Evolutionary conservation across 1,140 invertebrate species (phyloP).

Genomic region (Solenopsis fugax): DNA sequence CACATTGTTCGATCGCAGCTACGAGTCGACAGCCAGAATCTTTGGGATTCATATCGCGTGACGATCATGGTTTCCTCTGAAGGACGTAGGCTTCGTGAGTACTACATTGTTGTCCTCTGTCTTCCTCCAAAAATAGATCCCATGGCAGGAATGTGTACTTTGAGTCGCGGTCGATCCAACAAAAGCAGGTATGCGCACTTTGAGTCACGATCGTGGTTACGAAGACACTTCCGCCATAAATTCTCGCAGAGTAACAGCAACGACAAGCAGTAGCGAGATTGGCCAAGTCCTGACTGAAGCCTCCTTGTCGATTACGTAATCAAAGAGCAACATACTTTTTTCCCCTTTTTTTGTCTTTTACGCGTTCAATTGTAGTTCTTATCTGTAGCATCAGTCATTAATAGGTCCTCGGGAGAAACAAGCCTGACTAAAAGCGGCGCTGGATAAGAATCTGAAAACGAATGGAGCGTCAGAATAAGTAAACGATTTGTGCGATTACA

Average conservation of each 20-base stretch:
- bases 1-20: background rate
- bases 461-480: background rate
- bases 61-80: background rate
- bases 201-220: background rate
- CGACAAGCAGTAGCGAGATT: background rate
- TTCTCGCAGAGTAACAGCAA: background rate
- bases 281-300: background rate
- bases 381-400: background rate
- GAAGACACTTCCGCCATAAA: background rate
- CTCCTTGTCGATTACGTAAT: background rate
- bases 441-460: background rate
- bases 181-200: background rate
- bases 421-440: background rate
- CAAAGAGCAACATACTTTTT: background rate
- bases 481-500: background rate
- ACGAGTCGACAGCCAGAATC: background rate
- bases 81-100: background rate
- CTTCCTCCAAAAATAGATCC: background rate
- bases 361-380: background rate
- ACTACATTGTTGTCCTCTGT: background rate
- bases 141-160: background rate
- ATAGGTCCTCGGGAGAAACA: background rate
- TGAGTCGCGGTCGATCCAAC: background rate
- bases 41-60: slow-evolving; percentile 18
- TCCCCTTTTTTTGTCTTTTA: background rate